These are phyloP conservation scores for Augochlorella aurata DNA, from an alignment of 2,888 invertebrate genomes.

Conservation along the genomic window DNA sequence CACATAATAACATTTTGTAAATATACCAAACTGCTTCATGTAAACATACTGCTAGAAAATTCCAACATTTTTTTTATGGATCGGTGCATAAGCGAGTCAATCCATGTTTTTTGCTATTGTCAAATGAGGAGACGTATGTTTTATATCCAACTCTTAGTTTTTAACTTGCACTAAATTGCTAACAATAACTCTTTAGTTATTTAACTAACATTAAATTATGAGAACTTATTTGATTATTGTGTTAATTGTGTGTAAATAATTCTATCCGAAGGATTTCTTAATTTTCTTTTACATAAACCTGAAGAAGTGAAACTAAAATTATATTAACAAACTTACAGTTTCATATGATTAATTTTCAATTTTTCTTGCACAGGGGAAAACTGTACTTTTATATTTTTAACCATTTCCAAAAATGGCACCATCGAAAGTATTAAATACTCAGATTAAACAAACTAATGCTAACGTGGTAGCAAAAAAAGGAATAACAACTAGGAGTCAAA, in stretches of 20 bases:
- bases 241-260: too few species aligned
- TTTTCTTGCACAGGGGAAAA: conserved; percentile 1
- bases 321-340: background rate
- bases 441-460: conserved; percentile 82
- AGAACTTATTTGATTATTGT: too few species aligned
- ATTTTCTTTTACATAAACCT: too few species aligned
- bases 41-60: too few species aligned
- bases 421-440: conserved; percentile 84
- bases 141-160: background rate
- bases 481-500: conserved; percentile 86
- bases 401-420: conserved; percentile 85
- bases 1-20: too few species aligned
- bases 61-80: too few species aligned
- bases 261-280: too few species aligned
- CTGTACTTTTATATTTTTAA: conserved; percentile 64
- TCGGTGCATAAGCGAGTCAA: too few species aligned
- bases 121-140: too few species aligned
- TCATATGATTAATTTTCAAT: background rate
- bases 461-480: conserved; percentile 83
- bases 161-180: background rate
- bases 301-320: background rate
- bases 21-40: too few species aligned
- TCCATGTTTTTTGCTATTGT: too few species aligned
- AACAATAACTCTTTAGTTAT: background rate
- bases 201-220: too few species aligned